Evolutionary conservation across 2,888 invertebrate species (phyloP).

Genomic region (Apotomis capreana): DNA sequence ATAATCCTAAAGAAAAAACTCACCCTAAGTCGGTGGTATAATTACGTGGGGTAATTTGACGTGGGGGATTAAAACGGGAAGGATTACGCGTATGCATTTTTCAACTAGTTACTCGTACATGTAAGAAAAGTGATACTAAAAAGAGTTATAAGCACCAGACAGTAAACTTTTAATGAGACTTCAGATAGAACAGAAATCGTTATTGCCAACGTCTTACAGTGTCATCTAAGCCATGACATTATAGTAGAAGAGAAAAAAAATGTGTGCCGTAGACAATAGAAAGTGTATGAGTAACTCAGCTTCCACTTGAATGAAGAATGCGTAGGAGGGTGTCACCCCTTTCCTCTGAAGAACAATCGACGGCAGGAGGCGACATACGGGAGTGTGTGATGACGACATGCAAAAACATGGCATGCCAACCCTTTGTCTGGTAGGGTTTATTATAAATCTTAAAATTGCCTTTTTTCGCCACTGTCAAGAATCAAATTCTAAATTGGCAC

Average conservation of each 20-base stretch:
- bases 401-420: constrained; percentile 46
- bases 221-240: background rate
- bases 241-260: constrained; percentile 26
- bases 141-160: constrained; percentile 11
- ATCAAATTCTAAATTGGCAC: too few relatives aligned
- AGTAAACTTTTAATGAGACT: constrained; percentile 29
- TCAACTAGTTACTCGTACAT: constrained; percentile 17
- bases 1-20: constrained; percentile 62
- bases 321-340: constrained; percentile 79
- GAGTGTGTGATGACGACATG: constrained; percentile 59
- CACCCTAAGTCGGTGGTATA: constrained; percentile 63
- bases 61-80: constrained; percentile 64
- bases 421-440: background rate
- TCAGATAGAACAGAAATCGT: constrained; percentile 3
- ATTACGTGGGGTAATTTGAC: constrained; percentile 72
- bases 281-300: constrained; percentile 57
- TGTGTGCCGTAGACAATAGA: constrained; percentile 41
- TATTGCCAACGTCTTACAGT: background rate
- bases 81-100: constrained; percentile 56
- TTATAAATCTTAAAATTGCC: constrained; percentile 7
- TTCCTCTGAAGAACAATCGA: constrained; percentile 69
- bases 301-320: constrained; percentile 74
- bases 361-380: constrained; percentile 56
- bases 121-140: constrained; percentile 21
- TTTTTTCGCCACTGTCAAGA: background rate